Evolutionary conservation across 1,140 invertebrate species (phyloP).

Genomic region (Ceratina calcarata): DNA sequence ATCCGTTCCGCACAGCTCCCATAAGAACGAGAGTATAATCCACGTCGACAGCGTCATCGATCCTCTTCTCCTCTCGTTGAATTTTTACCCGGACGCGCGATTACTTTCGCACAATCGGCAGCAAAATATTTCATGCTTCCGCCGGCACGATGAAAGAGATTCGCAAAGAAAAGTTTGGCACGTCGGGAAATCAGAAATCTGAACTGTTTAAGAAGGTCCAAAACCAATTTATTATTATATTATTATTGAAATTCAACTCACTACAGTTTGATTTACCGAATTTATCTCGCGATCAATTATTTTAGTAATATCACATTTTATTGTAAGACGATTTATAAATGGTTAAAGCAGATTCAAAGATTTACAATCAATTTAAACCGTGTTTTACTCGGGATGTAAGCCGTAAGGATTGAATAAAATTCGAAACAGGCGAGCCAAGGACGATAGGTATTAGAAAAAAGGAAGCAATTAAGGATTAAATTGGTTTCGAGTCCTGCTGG

Average conservation of each 20-base stretch:
- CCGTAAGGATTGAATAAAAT: background rate
- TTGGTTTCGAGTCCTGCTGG: slow-evolving; percentile 19
- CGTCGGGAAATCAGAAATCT: too few species aligned
- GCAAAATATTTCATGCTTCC: background rate
- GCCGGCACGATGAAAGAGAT: background rate
- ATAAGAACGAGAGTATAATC: background rate
- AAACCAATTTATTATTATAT: too few species aligned
- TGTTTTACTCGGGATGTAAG: background rate
- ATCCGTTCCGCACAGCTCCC: background rate
- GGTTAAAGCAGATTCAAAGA: too few species aligned
- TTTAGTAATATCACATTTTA: too few species aligned
- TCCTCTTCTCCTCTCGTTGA: background rate
- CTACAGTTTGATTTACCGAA: too few species aligned
- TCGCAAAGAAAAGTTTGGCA: too few species aligned
- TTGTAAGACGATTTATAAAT: too few species aligned
- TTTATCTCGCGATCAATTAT: too few species aligned
- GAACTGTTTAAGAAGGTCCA: too few species aligned
- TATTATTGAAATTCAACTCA: too few species aligned
- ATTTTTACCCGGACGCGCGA: background rate
- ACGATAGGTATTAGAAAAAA: slow-evolving; percentile 19
- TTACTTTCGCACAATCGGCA: background rate
- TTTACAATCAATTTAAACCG: background rate
- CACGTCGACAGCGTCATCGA: background rate
- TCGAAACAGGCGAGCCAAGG: background rate
- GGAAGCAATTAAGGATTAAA: slow-evolving; percentile 29